phyloP scores from a whole-genome alignment of 2,113 vertebrate genomes.

The Eubucco bourcierii region DNA sequence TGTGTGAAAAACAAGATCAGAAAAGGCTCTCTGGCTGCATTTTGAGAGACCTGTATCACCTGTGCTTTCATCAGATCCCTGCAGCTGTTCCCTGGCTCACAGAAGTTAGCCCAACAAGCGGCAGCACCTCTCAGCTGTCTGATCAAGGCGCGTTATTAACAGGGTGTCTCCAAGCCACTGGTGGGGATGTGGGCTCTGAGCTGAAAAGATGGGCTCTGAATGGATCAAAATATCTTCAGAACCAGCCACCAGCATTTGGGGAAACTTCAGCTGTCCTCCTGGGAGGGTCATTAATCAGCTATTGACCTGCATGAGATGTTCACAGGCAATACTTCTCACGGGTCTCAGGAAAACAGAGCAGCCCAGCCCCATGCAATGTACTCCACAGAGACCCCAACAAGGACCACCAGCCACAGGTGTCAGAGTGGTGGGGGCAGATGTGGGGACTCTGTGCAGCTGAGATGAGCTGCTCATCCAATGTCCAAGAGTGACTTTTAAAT shows the following conservation, averaged over 20 bases:
- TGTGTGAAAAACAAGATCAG: conserved; percentile 19
- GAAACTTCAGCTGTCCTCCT: not conserved
- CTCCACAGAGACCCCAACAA: not conserved
- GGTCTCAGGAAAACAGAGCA: not conserved
- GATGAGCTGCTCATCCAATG: not conserved
- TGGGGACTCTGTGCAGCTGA: not conserved
- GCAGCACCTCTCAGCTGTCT: not conserved
- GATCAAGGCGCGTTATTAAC: not conserved
- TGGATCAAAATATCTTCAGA: not conserved
- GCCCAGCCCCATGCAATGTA: not conserved
- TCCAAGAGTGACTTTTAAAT: not conserved
- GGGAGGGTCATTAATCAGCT: not conserved
- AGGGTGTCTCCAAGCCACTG: not conserved
- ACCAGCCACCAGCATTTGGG: not conserved
- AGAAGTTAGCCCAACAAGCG: not conserved
- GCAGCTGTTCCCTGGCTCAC: not conserved
- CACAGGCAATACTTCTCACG: not conserved
- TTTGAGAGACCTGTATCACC: not conserved
- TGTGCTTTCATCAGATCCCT: not conserved
- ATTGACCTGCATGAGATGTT: not conserved
- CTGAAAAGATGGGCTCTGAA: not conserved
- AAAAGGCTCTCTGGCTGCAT: not conserved
- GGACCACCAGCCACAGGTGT: not conserved
- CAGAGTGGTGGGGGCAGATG: not conserved
- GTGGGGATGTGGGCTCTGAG: not conserved